Percentiles rank a stretch among this genome's conserved stretches.
phyloP scores from a whole-genome alignment of 2,113 vertebrate genomes.

The Engraulis encrasicolus region DNA sequence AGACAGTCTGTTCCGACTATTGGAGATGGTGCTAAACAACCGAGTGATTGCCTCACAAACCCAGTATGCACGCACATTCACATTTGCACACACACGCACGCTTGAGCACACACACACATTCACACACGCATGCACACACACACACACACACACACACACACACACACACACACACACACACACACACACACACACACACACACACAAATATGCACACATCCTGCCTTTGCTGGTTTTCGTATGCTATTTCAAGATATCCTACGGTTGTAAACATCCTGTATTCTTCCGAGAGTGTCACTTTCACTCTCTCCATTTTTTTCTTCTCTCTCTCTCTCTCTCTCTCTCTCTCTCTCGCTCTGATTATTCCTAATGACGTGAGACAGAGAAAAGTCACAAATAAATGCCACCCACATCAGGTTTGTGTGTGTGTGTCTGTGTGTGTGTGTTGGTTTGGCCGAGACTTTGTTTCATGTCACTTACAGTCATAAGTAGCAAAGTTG shows the following conservation, averaged over 20 bases:
- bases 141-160: not conserved
- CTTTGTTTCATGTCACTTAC: not conserved
- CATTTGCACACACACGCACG: not conserved
- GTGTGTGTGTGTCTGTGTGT: not conserved
- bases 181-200: not conserved
- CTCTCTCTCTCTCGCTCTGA: not conserved
- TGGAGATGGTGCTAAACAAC: not conserved
- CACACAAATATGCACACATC: not conserved
- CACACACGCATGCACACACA: not conserved
- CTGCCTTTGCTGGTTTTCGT: not conserved
- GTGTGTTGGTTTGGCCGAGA: not conserved
- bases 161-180: not conserved
- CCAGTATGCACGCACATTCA: not conserved
- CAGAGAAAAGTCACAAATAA: not conserved
- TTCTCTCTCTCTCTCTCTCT: not conserved
- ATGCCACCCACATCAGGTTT: not conserved
- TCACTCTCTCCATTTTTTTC: not conserved
- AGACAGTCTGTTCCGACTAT: not conserved
- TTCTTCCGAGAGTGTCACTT: not conserved
- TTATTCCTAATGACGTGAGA: not conserved
- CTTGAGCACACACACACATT: not conserved
- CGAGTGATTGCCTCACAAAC: constrained; percentile 17
- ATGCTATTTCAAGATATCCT: not conserved
- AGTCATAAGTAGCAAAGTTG: no score
- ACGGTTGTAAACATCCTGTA: not conserved